Evolutionary conservation across 2,113 vertebrate species (phyloP), one percentile per base, ranked within the genome.

Genomic region (Coturnix japonica): DNA sequence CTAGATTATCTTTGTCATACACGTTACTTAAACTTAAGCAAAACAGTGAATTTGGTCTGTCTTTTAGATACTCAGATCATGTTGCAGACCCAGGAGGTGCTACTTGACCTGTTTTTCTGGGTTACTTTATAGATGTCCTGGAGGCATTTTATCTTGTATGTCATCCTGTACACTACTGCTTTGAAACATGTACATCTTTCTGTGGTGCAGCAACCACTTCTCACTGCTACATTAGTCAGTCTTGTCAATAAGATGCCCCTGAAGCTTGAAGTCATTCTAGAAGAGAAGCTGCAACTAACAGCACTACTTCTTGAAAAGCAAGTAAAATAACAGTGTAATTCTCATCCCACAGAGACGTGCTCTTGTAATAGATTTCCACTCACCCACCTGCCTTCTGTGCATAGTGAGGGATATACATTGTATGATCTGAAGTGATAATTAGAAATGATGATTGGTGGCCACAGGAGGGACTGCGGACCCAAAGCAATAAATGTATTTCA

Each of bases 311-410:
- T 47, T 80, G 57, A 61, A 90, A 90, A 31, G n/a, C 71, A 84
- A 65, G 79, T 77, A 49, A 90, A 86, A 69, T 4, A 78, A 14
- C 39, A 46, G 41, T 54, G 63, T 83, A 73, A 77, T 76, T 74
- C 81, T 79, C 35, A 20, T 73, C 92, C 81, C 81, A 77, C 8
- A 13, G 63, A 90, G 94, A 57, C 51, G 46, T 88, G 89, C 65
- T 92, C 92, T 90, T 87, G 5, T 93, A 96, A 91, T 91, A 92
- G 89, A 94, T 85, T 94, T 88, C 82, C 43, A 59, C 64, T 95
- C 91, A 80, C 92, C 91, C 92, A 95, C 96, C 92, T 92, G 95
- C 94, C 85, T 94, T 95, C 84, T 95, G 89, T 76, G 89, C 87
- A 10, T 89, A 74, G 93, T 72, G 65, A 90, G 82, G 64, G 63